phyloP scores from a whole-genome alignment of 1,140 invertebrate species.

The Capitella teleta region DNA sequence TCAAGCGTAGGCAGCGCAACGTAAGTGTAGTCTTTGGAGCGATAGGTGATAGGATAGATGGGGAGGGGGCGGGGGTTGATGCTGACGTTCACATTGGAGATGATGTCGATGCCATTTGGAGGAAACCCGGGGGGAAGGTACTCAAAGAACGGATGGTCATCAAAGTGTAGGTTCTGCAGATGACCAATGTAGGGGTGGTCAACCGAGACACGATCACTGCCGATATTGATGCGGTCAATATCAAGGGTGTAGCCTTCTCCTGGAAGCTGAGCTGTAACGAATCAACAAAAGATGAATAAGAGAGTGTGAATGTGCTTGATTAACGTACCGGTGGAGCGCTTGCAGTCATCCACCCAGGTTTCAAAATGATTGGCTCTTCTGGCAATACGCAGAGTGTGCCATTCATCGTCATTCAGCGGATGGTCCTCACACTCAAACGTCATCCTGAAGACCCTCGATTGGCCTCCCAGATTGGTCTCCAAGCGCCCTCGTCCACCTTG shows the following conservation, averaged over 20 bases:
- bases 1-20: conserved; percentile 19
- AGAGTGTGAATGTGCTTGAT: no score
- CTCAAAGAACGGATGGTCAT: conserved; percentile 20
- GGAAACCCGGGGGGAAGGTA: no score
- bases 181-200: conserved; percentile 22
- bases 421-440: conserved; percentile 8
- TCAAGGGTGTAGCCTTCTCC: conserved; percentile 15
- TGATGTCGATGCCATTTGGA: background rate
- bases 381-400: conserved; percentile 33
- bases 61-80: no score
- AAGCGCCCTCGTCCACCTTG: conserved; percentile 23
- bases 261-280: conserved; percentile 5
- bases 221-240: conserved; percentile 16
- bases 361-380: conserved; percentile 27
- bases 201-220: conserved; percentile 12
- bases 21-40: conserved; percentile 14
- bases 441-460: conserved; percentile 17
- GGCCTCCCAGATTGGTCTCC: conserved; percentile 23
- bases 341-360: conserved; percentile 27
- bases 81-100: background rate
- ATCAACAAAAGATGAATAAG: background rate
- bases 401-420: conserved; percentile 33
- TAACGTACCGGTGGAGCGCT: conserved; percentile 13
- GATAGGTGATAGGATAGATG: conserved; percentile 25
- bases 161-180: conserved; percentile 25